These are phyloP conservation scores for Umimayanthus kanabou DNA, from an alignment of 92 coral and sea anemone genomes.

Conservation along the genomic window DNA sequence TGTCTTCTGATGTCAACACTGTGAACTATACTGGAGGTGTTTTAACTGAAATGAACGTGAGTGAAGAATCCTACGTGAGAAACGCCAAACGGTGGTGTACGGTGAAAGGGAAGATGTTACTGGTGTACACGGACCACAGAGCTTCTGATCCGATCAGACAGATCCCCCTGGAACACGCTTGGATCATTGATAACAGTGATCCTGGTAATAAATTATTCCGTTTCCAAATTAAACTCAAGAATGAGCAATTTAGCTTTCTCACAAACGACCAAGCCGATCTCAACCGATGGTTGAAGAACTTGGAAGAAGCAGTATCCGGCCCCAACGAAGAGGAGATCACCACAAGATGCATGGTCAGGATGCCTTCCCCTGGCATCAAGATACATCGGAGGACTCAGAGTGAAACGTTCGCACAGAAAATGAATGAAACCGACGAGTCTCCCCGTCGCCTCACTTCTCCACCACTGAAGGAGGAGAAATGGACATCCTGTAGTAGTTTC, in stretches of 20 bases:
- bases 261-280: conserved; percentile 64
- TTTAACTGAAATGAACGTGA: conserved; percentile 65
- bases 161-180: conserved; percentile 60
- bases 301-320: conserved; percentile 54
- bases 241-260: conserved; percentile 56
- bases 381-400: conserved; percentile 69
- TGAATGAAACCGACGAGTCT: conserved; percentile 19
- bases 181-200: conserved; percentile 65
- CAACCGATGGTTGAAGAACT: conserved; percentile 76
- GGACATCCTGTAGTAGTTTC: conserved; percentile 31
- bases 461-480: conserved; percentile 12
- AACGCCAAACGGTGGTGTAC: conserved; percentile 76
- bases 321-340: conserved; percentile 52
- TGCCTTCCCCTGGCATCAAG: conserved; percentile 77
- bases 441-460: conserved; percentile 35
- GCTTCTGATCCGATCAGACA: conserved; percentile 71
- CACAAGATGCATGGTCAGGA: conserved; percentile 57
- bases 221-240: conserved; percentile 61
- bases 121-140: conserved; percentile 65
- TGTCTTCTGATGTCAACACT: conserved; percentile 61
- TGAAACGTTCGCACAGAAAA: conserved; percentile 64
- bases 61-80: conserved; percentile 52
- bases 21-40: conserved; percentile 73
- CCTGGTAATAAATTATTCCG: conserved; percentile 60
- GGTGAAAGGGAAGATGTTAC: conserved; percentile 65